phyloP scores from a whole-genome alignment of 2,113 vertebrate genomes.

The Dromas ardeola region DNA sequence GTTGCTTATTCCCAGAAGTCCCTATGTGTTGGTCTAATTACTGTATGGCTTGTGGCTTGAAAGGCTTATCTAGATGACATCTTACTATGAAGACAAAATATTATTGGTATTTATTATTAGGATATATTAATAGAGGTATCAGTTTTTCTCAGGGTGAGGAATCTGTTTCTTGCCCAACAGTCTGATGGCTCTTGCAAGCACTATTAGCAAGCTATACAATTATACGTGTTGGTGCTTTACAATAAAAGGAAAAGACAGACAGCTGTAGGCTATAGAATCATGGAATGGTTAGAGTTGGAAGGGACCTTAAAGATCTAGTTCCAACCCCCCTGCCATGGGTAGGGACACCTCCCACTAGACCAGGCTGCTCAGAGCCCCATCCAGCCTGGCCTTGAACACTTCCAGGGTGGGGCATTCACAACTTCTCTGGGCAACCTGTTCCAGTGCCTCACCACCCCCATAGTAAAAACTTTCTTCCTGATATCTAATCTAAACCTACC shows the following conservation, averaged over 20 bases:
- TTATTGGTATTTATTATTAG: neutral
- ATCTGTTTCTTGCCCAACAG: neutral
- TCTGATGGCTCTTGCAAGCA: neutral
- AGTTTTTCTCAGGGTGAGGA: neutral
- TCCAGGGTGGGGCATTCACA: neutral
- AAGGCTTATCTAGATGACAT: neutral
- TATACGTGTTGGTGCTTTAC: neutral
- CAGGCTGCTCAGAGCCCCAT: neutral
- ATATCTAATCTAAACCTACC: neutral
- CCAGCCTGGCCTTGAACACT: neutral
- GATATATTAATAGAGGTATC: neutral
- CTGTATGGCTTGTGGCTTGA: neutral
- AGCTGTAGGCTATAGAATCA: neutral
- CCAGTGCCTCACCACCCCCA: neutral
- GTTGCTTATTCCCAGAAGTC: neutral
- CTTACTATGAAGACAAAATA: neutral
- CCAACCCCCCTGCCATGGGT: neutral
- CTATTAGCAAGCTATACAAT: neutral
- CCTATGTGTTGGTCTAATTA: neutral
- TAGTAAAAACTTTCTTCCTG: neutral
- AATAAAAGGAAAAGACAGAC: neutral
- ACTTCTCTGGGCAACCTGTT: neutral
- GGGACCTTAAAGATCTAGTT: neutral
- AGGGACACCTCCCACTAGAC: neutral
- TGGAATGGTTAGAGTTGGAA: neutral